Evolutionary conservation across 2,113 vertebrate genomes (phyloP), one percentile per base, ranked within the genome.

Genomic region (Noturus placidus): DNA sequence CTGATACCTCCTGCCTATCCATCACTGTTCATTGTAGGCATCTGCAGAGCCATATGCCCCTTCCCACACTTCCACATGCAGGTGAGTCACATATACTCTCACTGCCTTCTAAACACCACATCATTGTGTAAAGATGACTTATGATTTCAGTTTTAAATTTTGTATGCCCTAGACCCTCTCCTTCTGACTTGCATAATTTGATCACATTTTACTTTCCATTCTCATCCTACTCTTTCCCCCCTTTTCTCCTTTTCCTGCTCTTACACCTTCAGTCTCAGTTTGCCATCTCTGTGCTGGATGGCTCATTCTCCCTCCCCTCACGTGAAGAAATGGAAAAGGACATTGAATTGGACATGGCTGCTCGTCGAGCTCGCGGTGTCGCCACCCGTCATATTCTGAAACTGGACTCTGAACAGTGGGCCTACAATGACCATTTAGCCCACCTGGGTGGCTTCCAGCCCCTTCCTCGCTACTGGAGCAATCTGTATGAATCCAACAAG

Each of bases 51-150:
- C 46, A 95, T 96, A 88, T 94, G 95, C 87, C 96, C 96, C 54
- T 97, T 97, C 90, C 95, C 95, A 5, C 88, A 95, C 87, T 96
- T 96, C 88, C 86, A 96, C 92, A 94, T 94, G 86, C 96, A 97
- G 95, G 95, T 95, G 30, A 56, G 79, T 84, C 46, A 33, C 27
- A 54, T 42, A 35, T 7, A 54, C 38, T 27, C 33, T 46, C 19
- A 22, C 25, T 42, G 9, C 19, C 56, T 8, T 80, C 46, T 19
- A 38, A 38, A 30, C 54, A 61, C 35, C 22, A 54, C n/a, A n/a
- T n/a, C n/a, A n/a, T n/a, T n/a, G 50, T 56, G 14, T 54, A 77
- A 77, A n/a, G 13, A 50, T 77, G 15, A 54, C 27, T 4, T 76
- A 10, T 22, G 19, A 22, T 22, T 50, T 76, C n/a, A 27, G 13